Base-by-base conservation (phyloP, 2,888 invertebrate species). In the Labia minor region DNA sequence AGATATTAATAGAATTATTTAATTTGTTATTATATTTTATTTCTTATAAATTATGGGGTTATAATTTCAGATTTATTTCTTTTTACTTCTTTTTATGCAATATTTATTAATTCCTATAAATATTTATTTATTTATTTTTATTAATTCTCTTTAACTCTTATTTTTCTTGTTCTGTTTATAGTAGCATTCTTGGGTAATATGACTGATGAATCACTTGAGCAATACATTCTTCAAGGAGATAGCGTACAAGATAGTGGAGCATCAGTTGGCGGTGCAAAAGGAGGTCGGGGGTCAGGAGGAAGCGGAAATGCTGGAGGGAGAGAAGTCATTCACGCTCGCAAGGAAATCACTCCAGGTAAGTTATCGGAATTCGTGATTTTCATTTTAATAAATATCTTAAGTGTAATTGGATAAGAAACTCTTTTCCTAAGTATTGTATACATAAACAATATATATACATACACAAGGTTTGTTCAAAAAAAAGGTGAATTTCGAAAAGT, bases 191-290 rank as follows among this genome's bases (percentile, higher is more conserved):
- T 68, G 37, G 73, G 74, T 65, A 87, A 87, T 75, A 77, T 83
- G 2, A 86, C 86, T 0, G 80, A 80, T 33, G 74, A 76, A 67
- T 83, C 84, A 71, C 76, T 85, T 16, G 85, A 86, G 69, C 84
- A 84, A 71, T 86, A 85, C 75, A 85, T 85, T 72, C 77, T 79
- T 64, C 80, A 82, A 0, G 83, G 83, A 77, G 79, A 84, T 78
- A 72, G 80, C 78, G 1, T 67, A n/a, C 68, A 68, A 33, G 68
- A 68, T n/a, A 80, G 80, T 73, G 81, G 79, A 70, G 67, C 72
- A 67, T 70, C 72, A 64, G 80, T 78, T 69, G 79, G 79, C n/a
- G 80, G 81, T 61, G 81, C 81, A 66, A 76, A 0, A 76, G 74
- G 62, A 77, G 78, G 49, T 69, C 70, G 33, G 71, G 73, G 77